These are phyloP conservation scores for Morinoia aosen DNA, from an alignment of 2,888 invertebrate genomes.

Conservation along the genomic window DNA sequence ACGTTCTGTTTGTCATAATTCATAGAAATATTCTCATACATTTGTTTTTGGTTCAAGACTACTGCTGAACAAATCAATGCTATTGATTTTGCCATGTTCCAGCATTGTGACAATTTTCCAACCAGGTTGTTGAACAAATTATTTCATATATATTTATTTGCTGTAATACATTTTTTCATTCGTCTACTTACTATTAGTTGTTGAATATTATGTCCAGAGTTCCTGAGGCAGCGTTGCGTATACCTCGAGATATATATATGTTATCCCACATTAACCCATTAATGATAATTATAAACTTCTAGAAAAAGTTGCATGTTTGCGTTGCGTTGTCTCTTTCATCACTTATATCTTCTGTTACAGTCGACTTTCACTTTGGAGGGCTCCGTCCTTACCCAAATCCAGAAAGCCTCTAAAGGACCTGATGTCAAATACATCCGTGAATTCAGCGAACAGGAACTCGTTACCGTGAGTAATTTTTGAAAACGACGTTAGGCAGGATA, in stretches of 20 bases:
- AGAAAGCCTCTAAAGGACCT: slow-evolving; percentile 68
- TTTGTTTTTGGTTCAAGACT: too few relatives aligned
- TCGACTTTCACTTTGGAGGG: slow-evolving; percentile 68
- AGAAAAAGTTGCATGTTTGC: background rate
- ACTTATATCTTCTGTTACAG: slow-evolving; percentile 57
- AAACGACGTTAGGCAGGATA: background rate
- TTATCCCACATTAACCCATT: background rate
- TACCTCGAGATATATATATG: background rate
- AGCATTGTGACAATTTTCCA: too few relatives aligned
- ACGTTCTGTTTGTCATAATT: too few relatives aligned
- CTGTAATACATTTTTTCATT: background rate
- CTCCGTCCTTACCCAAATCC: slow-evolving; percentile 68
- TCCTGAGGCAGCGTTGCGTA: background rate
- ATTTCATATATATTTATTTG: too few relatives aligned
- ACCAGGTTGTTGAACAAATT: too few relatives aligned
- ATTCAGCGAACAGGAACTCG: slow-evolving; percentile 68
- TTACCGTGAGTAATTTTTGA: slow-evolving; percentile 58
- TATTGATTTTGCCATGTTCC: too few relatives aligned
- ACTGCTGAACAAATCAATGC: too few relatives aligned
- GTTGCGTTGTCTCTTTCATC: background rate
- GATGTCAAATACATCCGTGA: slow-evolving; percentile 67
- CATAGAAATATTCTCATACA: too few relatives aligned
- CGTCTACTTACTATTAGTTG: background rate
- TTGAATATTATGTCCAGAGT: background rate
- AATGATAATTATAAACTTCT: background rate